Base-by-base conservation (phyloP, 2,113 vertebrate genomes). In the Sinocyclocheilus anshuiensis region DNA sequence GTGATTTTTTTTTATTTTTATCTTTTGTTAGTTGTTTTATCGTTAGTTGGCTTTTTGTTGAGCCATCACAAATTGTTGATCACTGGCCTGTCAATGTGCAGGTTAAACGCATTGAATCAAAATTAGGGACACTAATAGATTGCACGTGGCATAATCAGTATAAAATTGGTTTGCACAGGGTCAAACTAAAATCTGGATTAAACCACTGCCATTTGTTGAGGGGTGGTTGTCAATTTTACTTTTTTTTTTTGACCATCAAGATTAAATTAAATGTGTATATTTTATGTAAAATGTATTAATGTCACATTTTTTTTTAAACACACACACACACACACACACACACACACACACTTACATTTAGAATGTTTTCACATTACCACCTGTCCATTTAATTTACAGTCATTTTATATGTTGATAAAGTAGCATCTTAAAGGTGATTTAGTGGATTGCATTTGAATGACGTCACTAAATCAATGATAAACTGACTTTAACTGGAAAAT, bases 61-160 rank as follows among this genome's bases (percentile, higher is more conserved):
- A 6, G 9, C 65, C 45, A 69, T 82, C 18, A 15, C 45, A 33
- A 20, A 29, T 55, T 11, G 15, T 16, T 10, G 15, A 6, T 55
- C 24, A 0, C 9, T 20, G 4, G 36, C 26, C 61, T 26, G 59
- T 5, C 33, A 3, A 4, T 13, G 26, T 2, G 76, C 2, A 59
- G 22, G 22, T 63, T 24, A 80, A 42, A 63, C 57, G 16, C 2
- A 24, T 11, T 45, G 36, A 45, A 18, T 18, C 20, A 42, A 13
- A 80, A 80, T 80, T 24, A 63, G 20, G 22, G n/a, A 48, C 22
- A 48, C 59, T 67, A 81, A 81, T 81, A 81, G 36, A 65, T 81
- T 11, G 4, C 79, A 65, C 79, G 29, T 81, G 59, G 15, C 79
- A 67, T 29, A 65, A 81, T 81, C 39, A 81, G 57, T 26, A 63